Evolutionary conservation across 2,113 vertebrate species (phyloP).

Genomic region (Crotalus horridus): DNA sequence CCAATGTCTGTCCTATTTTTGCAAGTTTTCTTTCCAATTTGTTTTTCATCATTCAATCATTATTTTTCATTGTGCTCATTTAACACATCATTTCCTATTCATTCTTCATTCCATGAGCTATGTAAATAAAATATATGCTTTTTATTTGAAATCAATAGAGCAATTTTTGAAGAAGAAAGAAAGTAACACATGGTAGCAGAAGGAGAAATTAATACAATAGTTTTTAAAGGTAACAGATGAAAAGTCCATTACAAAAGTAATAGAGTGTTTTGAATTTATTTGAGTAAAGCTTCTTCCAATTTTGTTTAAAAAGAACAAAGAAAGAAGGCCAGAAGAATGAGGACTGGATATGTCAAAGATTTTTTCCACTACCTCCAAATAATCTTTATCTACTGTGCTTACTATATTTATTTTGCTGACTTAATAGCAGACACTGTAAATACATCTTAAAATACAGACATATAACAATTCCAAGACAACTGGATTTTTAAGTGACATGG

Average conservation of each 20-base stretch:
- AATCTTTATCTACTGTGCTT: background rate
- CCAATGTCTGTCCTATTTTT: background rate
- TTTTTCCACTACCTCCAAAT: background rate
- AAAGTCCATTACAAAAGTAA: background rate
- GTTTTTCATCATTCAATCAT: background rate
- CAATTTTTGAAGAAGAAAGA: background rate
- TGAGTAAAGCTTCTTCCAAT: background rate
- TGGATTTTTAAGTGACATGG: background rate
- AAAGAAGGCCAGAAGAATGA: background rate
- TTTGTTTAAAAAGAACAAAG: background rate
- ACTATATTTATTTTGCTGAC: background rate
- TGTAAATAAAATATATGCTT: background rate
- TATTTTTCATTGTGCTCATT: background rate
- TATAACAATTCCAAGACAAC: background rate
- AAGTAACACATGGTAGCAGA: background rate
- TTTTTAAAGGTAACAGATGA: background rate
- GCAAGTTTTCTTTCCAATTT: background rate
- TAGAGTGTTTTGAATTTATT: background rate
- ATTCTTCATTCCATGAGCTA: background rate
- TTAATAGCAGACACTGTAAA: background rate
- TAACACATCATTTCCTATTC: background rate
- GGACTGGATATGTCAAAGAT: background rate
- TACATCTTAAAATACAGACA: background rate
- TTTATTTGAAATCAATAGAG: background rate
- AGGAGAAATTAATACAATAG: background rate